phyloP scores from a whole-genome alignment of 2,797 vertebrate genomes.

The Hephaestus fuliginosus region DNA sequence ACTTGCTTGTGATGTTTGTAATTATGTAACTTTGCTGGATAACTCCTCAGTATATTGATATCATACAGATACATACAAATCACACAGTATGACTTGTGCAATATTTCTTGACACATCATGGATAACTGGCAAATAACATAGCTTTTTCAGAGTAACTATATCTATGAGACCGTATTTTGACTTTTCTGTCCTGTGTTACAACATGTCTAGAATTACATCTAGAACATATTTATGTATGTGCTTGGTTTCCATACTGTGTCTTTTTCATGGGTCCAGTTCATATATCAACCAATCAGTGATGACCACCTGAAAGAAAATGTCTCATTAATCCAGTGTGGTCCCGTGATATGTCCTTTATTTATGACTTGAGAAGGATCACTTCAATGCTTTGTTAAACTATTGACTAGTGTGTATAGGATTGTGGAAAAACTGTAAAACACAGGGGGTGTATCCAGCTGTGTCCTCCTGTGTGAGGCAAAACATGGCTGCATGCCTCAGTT shows the following conservation, averaged over 20 bases:
- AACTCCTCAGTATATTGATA: not conserved
- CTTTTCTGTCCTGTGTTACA: constrained; percentile 13
- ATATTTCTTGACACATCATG: constrained; percentile 16
- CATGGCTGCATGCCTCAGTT: not conserved
- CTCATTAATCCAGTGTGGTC: not conserved
- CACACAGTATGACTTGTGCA: not conserved
- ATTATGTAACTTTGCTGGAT: not conserved
- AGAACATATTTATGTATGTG: not conserved
- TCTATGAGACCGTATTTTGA: not conserved
- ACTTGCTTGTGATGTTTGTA: not conserved
- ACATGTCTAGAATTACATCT: not conserved
- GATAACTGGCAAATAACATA: not conserved
- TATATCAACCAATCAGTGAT: constrained; percentile 2
- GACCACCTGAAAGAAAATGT: not conserved
- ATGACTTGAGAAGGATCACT: constrained; percentile 9
- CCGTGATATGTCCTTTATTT: constrained; percentile 2
- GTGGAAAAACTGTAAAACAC: not conserved
- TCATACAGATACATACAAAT: not conserved
- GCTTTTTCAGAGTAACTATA: not conserved
- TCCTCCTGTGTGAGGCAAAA: not conserved
- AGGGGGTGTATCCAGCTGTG: not conserved
- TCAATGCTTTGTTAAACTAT: constrained; percentile 11
- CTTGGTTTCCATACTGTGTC: not conserved
- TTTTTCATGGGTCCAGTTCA: constrained; percentile 3
- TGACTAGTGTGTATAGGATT: not conserved